These are phyloP conservation scores for Anoplophora glabripennis DNA, from an alignment of 1,140 invertebrate species.

Conservation along the genomic window DNA sequence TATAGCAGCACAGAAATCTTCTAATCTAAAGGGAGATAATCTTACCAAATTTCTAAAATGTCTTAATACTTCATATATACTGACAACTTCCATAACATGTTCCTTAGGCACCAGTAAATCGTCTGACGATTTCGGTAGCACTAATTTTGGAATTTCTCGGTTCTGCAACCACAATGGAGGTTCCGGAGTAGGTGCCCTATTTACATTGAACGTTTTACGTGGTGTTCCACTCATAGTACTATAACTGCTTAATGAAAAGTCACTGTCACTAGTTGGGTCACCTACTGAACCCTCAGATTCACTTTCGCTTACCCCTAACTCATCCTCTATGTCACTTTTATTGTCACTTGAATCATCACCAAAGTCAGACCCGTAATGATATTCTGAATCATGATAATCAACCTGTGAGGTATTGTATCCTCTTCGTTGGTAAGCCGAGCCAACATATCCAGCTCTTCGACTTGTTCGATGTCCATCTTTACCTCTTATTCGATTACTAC, in stretches of 20 bases:
- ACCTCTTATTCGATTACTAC: constrained; percentile 56
- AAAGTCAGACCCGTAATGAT: constrained; percentile 87
- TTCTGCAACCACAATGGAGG: constrained; percentile 85
- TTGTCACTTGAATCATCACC: constrained; percentile 78
- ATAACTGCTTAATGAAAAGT: constrained; percentile 77
- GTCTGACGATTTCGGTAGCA: constrained; percentile 83
- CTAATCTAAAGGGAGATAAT: constrained; percentile 90
- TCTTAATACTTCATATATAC: constrained; percentile 91
- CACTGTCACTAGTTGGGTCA: constrained; percentile 74
- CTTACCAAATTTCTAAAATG: constrained; percentile 87
- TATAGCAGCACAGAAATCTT: constrained; percentile 94
- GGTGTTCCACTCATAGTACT: constrained; percentile 67
- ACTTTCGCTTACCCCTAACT: constrained; percentile 62
- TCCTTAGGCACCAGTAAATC: constrained; percentile 81
- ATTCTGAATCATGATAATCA: constrained; percentile 81
- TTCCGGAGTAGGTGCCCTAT: constrained; percentile 76
- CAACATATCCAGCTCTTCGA: constrained; percentile 61
- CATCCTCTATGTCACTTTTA: constrained; percentile 73
- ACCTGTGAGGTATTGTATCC: constrained; percentile 71
- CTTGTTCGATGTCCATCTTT: constrained; percentile 56
- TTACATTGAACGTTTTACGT: constrained; percentile 52
- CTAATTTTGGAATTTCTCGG: constrained; percentile 70
- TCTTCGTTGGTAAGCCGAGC: constrained; percentile 58
- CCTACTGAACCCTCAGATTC: constrained; percentile 64
- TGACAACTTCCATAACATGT: constrained; percentile 74